Base-by-base conservation (phyloP, 2,113 vertebrate genomes). In the Fulmarus glacialis region DNA sequence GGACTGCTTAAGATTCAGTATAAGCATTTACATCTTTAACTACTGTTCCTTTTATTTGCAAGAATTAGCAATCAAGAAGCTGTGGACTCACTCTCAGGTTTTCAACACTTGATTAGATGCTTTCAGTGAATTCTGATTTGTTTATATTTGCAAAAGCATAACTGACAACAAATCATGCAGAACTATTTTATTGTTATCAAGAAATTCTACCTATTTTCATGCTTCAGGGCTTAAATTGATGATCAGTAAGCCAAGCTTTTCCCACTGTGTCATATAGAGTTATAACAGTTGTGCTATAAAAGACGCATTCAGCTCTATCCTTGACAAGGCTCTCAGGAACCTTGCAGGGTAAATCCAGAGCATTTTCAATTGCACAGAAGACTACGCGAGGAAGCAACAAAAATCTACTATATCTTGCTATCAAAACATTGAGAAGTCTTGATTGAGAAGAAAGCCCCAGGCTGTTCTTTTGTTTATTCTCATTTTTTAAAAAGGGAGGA, bases 91-190 rank as follows among this genome's bases (percentile, higher is more conserved):
- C 8, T 34, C n/a, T 50, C 32, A 34, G 20, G 43, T 78, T 73
- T 56, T 50, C 78, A 77, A 22, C 53, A 45, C 13, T 30, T 87
- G 63, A 90, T 92, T 81, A 87, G 70, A 71, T 67, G 38, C 34
- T 95, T 84, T 42, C 85, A 79, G 7, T 45, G 30, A 82, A 56
- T 78, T 87, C 47, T 87, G 43, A 91, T 96, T 94, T 90, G 78
- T 92, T 97, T 92, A 30, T 66, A 23, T 79, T 89, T 90, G 42
- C 36, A 45, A 58, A 93, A 86, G 48, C 45, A 7, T 53, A 56
- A 70, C 26, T 34, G 79, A 63, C 94, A 97, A 93, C 60, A 96
- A 92, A 83, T 32, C 26, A 71, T 0, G 0, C 27, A 87, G 45
- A 78, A 47, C 20, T 81, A 45, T 58, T 66, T 53, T 52, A 82